Percentiles rank a stretch among this genome's conserved stretches.
Conservation (phyloP, 2,113 vertebrate species). For the Cephalopterus ornatus region DNA sequence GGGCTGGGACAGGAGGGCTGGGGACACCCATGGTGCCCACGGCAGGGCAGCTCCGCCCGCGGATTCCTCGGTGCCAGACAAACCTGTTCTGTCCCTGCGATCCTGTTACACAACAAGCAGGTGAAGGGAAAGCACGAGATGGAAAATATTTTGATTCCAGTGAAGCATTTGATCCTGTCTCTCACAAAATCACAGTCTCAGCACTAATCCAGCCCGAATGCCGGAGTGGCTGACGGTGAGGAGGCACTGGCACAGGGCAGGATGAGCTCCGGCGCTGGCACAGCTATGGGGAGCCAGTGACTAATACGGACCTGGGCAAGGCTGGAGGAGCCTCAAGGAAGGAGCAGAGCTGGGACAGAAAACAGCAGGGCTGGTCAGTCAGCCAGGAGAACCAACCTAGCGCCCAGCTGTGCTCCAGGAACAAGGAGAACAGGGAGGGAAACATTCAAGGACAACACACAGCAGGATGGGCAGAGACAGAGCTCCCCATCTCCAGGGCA, state of each 20-base stretch:
- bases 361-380: neutral
- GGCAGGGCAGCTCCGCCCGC: neutral
- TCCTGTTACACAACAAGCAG: neutral
- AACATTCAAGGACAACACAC: fast-evolving
- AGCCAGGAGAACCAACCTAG: neutral
- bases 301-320: neutral
- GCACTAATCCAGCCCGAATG: fast-evolving
- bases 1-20: neutral
- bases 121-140: neutral
- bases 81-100: neutral
- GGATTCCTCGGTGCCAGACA: neutral
- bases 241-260: neutral
- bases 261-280: neutral
- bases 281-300: neutral
- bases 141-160: neutral
- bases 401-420: fast-evolving
- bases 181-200: neutral
- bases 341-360: neutral
- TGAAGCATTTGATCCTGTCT: neutral
- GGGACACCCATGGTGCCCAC: neutral
- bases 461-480: fast-evolving
- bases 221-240: fast-evolving
- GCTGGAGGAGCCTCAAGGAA: neutral
- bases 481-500: neutral
- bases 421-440: neutral